phyloP scores from a whole-genome alignment of 2,888 invertebrate species.

The Chaetoderma sp. region DNA sequence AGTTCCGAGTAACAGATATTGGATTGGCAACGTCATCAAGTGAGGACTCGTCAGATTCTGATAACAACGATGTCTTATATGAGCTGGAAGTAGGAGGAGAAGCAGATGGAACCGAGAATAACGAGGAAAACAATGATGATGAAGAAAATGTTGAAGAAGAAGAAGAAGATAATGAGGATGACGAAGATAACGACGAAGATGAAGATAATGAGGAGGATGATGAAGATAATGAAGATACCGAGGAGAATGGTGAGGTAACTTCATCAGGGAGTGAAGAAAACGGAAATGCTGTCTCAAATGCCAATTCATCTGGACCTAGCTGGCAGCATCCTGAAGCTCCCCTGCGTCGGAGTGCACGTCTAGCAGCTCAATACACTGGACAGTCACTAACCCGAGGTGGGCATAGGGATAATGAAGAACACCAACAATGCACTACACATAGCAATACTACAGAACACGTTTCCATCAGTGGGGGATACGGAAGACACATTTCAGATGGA shows the following conservation, averaged over 20 bases:
- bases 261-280: constrained; percentile 13
- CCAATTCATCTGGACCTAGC: too few species aligned
- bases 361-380: too few species aligned
- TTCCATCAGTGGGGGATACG: too few species aligned
- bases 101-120: neutral
- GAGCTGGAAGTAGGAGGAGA: neutral
- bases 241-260: neutral
- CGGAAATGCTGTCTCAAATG: too few species aligned
- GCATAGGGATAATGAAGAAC: too few species aligned
- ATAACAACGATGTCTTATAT: constrained; percentile 7
- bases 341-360: too few species aligned
- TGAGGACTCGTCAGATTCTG: constrained; percentile 13
- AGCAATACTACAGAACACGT: too few species aligned
- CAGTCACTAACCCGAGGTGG: too few species aligned
- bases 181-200: neutral
- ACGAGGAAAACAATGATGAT: neutral
- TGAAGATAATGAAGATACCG: constrained; percentile 72
- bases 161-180: neutral
- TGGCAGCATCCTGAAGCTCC: too few species aligned
- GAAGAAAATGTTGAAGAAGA: neutral
- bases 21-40: constrained; percentile 4
- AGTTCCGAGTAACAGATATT: too few species aligned
- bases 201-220: constrained; percentile 90
- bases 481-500: too few species aligned
- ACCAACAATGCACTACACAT: too few species aligned